A percentile compares a stretch with the other conserved stretches of the same genome.
phyloP scores from a whole-genome alignment of 2,888 invertebrate species.

The Parochlus steinenii region DNA sequence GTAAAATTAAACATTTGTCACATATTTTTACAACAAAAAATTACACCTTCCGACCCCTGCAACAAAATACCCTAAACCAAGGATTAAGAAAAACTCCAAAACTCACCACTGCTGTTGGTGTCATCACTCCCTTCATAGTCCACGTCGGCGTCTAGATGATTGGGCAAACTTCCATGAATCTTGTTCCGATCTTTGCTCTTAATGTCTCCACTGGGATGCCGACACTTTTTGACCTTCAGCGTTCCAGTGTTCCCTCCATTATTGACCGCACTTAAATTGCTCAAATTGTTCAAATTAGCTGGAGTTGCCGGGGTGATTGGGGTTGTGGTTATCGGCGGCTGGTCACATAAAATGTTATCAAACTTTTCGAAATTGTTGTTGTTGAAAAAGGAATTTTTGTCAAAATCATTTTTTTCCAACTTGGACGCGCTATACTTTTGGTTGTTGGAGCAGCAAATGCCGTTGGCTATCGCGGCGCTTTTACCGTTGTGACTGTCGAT shows the following conservation, averaged over 20 bases:
- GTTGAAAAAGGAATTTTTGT: slow-evolving; percentile 9
- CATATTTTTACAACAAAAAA: no score
- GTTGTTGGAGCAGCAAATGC: slow-evolving; percentile 10
- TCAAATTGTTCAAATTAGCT: no score
- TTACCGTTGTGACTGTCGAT: slow-evolving; percentile 10
- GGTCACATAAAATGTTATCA: no score
- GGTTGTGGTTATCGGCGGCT: no score
- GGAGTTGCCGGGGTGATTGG: no score
- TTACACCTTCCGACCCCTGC: no score
- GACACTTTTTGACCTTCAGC: background rate
- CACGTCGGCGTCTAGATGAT: slow-evolving; percentile 17
- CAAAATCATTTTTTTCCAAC: slow-evolving; percentile 4
- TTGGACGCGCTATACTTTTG: no score
- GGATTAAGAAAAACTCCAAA: background rate
- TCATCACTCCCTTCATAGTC: slow-evolving; percentile 12
- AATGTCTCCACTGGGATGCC: background rate
- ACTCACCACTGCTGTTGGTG: slow-evolving; percentile 9
- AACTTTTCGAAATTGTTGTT: slow-evolving; percentile 8
- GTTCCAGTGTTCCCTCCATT: no score
- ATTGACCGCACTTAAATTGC: no score
- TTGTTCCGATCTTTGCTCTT: slow-evolving; percentile 16
- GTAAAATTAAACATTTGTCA: no score
- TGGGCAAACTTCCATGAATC: slow-evolving; percentile 17
- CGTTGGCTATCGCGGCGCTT: slow-evolving; percentile 9
- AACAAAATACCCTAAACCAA: no score